These are phyloP conservation scores for Zootoca vivipara DNA, from an alignment of 2,113 vertebrate genomes.

Conservation along the genomic window DNA sequence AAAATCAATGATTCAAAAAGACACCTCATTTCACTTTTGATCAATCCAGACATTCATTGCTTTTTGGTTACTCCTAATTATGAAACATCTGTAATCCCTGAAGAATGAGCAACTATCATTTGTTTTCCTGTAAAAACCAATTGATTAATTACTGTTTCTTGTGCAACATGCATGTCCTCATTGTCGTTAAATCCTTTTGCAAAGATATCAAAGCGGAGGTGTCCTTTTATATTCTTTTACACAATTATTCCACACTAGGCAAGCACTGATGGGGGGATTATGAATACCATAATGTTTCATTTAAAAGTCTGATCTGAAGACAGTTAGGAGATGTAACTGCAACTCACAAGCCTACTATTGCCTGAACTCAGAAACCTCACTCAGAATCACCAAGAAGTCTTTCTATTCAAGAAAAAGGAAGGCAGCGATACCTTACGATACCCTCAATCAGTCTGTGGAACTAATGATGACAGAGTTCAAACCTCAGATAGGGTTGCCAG, in stretches of 20 bases:
- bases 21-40: slow-evolving; percentile 44
- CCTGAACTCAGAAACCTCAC: slow-evolving; percentile 39
- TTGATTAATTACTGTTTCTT: slow-evolving; percentile 6
- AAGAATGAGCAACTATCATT: slow-evolving; percentile 30
- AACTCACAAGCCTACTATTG: slow-evolving; percentile 30
- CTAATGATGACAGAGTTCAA: neutral
- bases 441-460: slow-evolving; percentile 32
- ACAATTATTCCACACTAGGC: slow-evolving; percentile 29
- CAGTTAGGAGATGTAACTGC: slow-evolving; percentile 52
- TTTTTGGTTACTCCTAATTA: slow-evolving; percentile 57
- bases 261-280: neutral
- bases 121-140: slow-evolving; percentile 17
- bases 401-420: slow-evolving; percentile 43
- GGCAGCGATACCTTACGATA: slow-evolving; percentile 44
- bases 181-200: neutral
- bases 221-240: neutral
- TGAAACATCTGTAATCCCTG: slow-evolving; percentile 20
- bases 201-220: slow-evolving; percentile 37
- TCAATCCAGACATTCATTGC: slow-evolving; percentile 48
- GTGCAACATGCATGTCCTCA: slow-evolving; percentile 11
- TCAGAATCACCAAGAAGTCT: slow-evolving; percentile 42
- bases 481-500: no score
- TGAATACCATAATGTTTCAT: slow-evolving; percentile 46
- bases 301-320: slow-evolving; percentile 41
- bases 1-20: slow-evolving; percentile 43